A percentile compares a stretch with the other conserved stretches of the same genome.
These are phyloP conservation scores for Physeter macrocephalus DNA, from an alignment of 2,113 vertebrate species.

Conservation along the genomic window DNA sequence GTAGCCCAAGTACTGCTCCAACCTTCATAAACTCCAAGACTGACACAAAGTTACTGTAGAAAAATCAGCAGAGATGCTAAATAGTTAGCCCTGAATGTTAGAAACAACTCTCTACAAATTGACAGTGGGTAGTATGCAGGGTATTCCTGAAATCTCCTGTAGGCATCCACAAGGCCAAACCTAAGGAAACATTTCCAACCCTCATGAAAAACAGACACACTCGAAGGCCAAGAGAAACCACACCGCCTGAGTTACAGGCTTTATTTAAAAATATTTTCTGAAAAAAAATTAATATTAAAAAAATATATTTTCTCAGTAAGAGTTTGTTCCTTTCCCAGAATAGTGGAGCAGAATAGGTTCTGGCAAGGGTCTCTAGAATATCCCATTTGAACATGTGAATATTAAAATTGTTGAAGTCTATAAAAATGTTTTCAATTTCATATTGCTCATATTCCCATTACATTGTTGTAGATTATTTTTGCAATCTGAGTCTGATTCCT, in stretches of 20 bases:
- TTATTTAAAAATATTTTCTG: constrained; percentile 3
- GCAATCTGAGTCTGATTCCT: neutral
- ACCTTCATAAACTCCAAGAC: neutral
- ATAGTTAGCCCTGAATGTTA: neutral
- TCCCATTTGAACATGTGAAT: neutral
- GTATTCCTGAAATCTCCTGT: neutral
- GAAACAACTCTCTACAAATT: neutral
- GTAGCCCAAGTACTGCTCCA: neutral
- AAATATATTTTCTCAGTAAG: neutral
- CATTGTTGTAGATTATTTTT: neutral
- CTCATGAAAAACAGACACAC: neutral
- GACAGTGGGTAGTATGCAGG: neutral
- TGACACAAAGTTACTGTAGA: neutral
- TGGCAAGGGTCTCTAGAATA: neutral
- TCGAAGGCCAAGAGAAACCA: neutral
- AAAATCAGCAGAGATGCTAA: neutral
- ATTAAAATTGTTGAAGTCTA: neutral
- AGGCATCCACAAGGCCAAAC: neutral
- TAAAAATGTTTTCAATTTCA: neutral
- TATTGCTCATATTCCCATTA: neutral
- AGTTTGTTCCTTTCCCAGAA: neutral
- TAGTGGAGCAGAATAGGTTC: neutral
- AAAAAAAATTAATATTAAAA: neutral
- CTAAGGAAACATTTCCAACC: neutral
- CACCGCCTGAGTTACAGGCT: neutral